Base-by-base conservation (phyloP, 2,888 invertebrate genomes). In the Tinea trinotella region DNA sequence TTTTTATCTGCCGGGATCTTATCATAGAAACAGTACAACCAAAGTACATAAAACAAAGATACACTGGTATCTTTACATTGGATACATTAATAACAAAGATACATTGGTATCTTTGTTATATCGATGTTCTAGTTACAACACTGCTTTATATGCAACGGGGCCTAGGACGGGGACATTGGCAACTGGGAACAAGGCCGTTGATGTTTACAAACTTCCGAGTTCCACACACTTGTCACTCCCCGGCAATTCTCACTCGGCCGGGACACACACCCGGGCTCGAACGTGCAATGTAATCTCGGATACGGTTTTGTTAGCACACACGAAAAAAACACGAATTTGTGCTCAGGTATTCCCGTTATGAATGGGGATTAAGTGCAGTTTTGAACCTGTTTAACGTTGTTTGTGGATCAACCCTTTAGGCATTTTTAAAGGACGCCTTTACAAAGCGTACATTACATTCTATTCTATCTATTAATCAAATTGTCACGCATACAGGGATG, bases 161-260 rank as follows among this genome's bases (percentile, higher is more conserved):
- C 59, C 61, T 60, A 56, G 59, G 58, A 57, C 60, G 61, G 64
- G 64, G 48, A 62, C 70, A 72, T 71, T 60, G 62, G 60, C 63
- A 64, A 62, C 66, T 71, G 70, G 81, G 80, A 76, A 72, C 82
- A 76, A 81, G 83, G 84, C 78, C 83, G 79, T 58, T 69, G 61
- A 61, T 84, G 84, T 84, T 84, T 84, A 83, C 83, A 80, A 81
- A 81, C 80, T 80, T 77, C 81, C 79, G 82, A 73, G 76, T 75
- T 75, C 68, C 66, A 68, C 66, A 64, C 74, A 74, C 76, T 80
- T 79, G 79, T 81, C 81, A 81, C 74, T 72, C 70, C 65, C 70
- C 30, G 65, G 64, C 30, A 30, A 30, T 30, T 30, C 30, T 30
- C 55, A 54, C 52, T 50, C 55, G 70, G 64, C 72, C 59, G 40